Conservation (phyloP, 2,797 vertebrate species). For the Coluber constrictor region DNA sequence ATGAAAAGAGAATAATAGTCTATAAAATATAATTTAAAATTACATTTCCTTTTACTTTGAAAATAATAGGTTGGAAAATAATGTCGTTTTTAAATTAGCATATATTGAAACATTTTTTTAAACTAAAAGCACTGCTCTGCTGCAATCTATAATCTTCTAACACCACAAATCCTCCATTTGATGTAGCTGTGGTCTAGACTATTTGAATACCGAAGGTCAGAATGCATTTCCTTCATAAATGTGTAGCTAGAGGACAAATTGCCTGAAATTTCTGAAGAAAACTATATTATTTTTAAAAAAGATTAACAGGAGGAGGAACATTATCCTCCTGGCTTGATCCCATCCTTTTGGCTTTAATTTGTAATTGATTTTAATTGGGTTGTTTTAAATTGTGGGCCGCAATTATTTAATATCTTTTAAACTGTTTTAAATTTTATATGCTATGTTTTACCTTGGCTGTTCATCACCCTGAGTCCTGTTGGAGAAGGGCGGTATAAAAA, state of each 20-base stretch:
- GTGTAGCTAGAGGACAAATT: not conserved
- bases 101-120: not conserved
- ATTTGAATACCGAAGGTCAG: not conserved
- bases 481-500: no score
- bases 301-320: not conserved
- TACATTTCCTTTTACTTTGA: slow-evolving; percentile 16
- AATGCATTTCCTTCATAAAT: not conserved
- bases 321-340: not conserved
- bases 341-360: no score
- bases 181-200: not conserved
- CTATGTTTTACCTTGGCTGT: no score
- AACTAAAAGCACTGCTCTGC: not conserved
- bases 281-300: not conserved
- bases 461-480: no score
- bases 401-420: no score
- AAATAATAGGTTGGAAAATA: slow-evolving; percentile 25
- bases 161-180: not conserved
- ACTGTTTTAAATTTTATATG: no score
- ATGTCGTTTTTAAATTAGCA: slow-evolving; percentile 5
- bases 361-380: no score
- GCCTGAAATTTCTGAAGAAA: not conserved
- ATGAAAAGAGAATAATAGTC: not conserved
- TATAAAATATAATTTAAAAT: slow-evolving; percentile 17
- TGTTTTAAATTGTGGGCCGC: no score
- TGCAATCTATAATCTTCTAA: not conserved